A percentile compares a stretch with the other conserved stretches of the same genome.
phyloP scores from a whole-genome alignment of 1,140 invertebrate species.

The Lerema accius region DNA sequence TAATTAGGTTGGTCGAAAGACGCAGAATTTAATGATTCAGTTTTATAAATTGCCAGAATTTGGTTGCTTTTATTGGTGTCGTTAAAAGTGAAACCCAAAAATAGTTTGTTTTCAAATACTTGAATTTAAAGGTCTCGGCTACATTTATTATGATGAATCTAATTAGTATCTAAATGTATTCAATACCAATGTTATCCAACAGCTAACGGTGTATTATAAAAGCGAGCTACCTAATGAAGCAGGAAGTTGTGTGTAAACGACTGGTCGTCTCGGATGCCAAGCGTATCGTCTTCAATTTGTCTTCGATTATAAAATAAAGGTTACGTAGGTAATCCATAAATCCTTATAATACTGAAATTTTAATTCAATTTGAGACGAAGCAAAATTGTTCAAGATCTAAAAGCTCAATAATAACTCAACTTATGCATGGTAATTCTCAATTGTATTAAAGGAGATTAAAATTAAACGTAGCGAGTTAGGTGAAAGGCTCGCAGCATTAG shows the following conservation, averaged over 20 bases:
- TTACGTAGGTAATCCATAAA: no score
- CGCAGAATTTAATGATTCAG: no score
- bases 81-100: no score
- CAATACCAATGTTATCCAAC: not conserved
- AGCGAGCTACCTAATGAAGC: not conserved
- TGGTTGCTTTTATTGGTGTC: no score
- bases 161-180: not conserved
- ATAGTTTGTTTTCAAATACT: no score
- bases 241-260: not conserved
- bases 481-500: conserved; percentile 29
- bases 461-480: conserved; percentile 8
- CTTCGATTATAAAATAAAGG: not conserved
- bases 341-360: no score
- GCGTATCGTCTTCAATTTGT: not conserved
- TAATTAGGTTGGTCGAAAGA: no score
- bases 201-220: not conserved
- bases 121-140: not conserved
- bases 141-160: not conserved
- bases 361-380: no score
- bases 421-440: no score
- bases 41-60: no score
- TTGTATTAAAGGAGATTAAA: not conserved
- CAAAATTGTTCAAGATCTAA: no score
- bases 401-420: not conserved
- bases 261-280: not conserved